Percentiles rank a stretch among this genome's conserved stretches.
phyloP scores from a whole-genome alignment of 2,113 vertebrate species.

The Equus przewalskii region DNA sequence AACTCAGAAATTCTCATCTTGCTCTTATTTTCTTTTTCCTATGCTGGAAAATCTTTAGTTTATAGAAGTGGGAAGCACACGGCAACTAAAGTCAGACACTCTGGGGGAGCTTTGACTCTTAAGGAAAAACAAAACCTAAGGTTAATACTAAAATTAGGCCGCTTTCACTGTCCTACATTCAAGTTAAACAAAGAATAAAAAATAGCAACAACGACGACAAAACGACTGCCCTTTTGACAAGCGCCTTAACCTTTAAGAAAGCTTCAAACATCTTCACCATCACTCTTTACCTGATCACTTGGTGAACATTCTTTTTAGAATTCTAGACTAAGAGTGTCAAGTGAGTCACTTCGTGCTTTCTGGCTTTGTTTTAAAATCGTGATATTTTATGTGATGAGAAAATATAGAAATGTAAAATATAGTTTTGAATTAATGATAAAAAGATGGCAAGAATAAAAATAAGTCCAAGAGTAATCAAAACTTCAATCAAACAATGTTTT shows the following conservation, averaged over 20 bases:
- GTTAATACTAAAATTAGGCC: neutral
- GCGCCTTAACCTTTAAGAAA: constrained; percentile 13
- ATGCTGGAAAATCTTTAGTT: neutral
- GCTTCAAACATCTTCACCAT: neutral
- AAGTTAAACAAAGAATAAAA: neutral
- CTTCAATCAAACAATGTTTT: neutral
- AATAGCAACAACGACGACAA: neutral
- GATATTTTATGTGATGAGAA: neutral
- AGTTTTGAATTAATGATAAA: constrained; percentile 9
- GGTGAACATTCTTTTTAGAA: neutral
- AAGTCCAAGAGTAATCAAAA: neutral
- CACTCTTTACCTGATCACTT: neutral
- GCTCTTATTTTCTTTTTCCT: neutral
- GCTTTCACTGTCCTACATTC: neutral
- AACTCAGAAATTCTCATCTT: neutral
- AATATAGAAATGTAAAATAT: neutral
- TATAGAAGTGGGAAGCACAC: neutral
- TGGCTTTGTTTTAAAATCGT: constrained; percentile 15
- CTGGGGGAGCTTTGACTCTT: neutral
- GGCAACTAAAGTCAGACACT: neutral
- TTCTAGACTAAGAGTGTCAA: neutral
- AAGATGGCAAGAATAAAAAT: neutral
- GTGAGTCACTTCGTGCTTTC: neutral
- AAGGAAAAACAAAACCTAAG: neutral
- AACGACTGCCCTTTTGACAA: neutral